A percentile compares a stretch with the other conserved stretches of the same genome.
phyloP scores from a whole-genome alignment of 2,888 invertebrate species.

The Ferdinandea cuprea region DNA sequence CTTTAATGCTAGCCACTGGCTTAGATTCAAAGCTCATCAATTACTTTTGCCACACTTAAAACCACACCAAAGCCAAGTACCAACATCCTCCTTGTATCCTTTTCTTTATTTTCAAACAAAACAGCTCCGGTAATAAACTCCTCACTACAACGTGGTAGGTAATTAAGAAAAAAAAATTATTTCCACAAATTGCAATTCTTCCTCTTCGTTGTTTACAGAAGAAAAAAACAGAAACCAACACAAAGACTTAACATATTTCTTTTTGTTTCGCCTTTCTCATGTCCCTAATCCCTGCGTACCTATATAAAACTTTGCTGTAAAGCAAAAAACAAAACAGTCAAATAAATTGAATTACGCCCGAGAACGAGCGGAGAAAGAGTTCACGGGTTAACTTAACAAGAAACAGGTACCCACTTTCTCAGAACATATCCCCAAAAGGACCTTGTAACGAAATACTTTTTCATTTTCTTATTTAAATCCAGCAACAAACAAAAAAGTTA shows the following conservation, averaged over 20 bases:
- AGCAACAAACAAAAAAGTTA: conserved; percentile 9
- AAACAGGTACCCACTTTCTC: conserved; percentile 47
- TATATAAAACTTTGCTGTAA: conserved; percentile 32
- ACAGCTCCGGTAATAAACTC: conserved; percentile 50
- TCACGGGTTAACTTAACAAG: conserved; percentile 41
- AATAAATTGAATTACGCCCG: conserved; percentile 62
- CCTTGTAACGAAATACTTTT: conserved; percentile 28
- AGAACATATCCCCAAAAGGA: conserved; percentile 59
- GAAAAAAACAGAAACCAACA: conserved; percentile 18
- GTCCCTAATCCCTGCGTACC: conserved; percentile 22
- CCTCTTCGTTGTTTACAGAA: conserved; percentile 28
- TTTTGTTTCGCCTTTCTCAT: conserved; percentile 1
- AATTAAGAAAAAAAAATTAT: conserved; percentile 66
- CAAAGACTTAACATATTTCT: conserved; percentile 25
- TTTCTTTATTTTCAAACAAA: too few relatives aligned
- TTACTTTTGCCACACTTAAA: too few relatives aligned
- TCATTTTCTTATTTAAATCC: conserved; percentile 50
- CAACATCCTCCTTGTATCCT: too few relatives aligned
- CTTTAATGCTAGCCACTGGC: too few relatives aligned
- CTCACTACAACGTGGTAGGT: conserved; percentile 51
- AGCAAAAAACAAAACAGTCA: conserved; percentile 20
- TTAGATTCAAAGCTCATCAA: too few relatives aligned
- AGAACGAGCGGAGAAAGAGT: conserved; percentile 18
- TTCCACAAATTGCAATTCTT: conserved; percentile 58
- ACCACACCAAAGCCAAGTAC: too few relatives aligned